A percentile compares a stretch with the other conserved stretches of the same genome.
These are phyloP conservation scores for Acrocephalus scirpaceus DNA, from an alignment of 2,797 vertebrate genomes.

Conservation along the genomic window DNA sequence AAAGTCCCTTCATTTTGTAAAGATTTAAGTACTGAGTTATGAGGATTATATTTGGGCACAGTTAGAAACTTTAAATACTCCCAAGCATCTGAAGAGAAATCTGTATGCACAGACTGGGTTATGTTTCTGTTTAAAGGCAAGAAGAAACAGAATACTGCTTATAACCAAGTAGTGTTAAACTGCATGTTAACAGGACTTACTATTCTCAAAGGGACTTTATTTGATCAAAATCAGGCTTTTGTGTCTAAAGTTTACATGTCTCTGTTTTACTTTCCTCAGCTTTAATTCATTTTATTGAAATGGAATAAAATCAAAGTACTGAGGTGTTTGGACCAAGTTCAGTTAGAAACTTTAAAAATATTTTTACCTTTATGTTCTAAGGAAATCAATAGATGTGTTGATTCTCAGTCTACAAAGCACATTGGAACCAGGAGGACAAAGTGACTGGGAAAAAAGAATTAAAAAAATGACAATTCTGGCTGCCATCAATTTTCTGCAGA, in stretches of 20 bases:
- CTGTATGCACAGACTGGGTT: background rate
- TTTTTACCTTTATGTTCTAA: background rate
- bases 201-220: background rate
- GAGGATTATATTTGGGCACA: background rate
- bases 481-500: background rate
- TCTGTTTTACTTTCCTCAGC: background rate
- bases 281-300: background rate
- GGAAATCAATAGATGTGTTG: background rate
- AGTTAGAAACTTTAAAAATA: background rate
- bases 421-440: background rate
- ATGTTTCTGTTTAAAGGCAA: background rate
- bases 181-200: background rate
- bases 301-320: background rate
- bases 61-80: background rate
- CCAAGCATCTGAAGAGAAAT: background rate
- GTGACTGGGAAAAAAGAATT: background rate
- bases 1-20: background rate
- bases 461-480: background rate
- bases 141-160: background rate
- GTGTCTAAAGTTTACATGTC: background rate
- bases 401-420: background rate
- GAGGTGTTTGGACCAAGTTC: background rate
- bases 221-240: background rate
- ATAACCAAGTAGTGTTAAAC: background rate
- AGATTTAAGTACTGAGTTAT: background rate